Conservation (phyloP, 2,888 invertebrate genomes). For the Drosophila imparisetae region DNA sequence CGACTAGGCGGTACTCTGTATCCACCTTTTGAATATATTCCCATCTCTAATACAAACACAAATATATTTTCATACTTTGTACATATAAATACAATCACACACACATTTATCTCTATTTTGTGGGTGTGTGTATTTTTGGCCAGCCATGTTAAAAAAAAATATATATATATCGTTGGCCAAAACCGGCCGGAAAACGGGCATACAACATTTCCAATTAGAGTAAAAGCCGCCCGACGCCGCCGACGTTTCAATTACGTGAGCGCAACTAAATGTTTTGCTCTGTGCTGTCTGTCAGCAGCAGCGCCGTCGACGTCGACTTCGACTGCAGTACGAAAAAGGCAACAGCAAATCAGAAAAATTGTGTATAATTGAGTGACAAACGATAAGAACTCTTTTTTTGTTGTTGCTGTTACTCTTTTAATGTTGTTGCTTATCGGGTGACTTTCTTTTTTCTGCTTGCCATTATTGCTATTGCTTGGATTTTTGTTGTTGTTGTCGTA, state of each 20-base stretch:
- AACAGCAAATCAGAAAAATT: conserved; percentile 59
- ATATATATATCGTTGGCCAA: conserved; percentile 47
- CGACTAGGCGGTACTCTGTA: background rate
- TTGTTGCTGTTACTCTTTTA: conserved; percentile 9
- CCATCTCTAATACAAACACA: background rate
- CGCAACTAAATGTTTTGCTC: conserved; percentile 35
- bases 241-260: conserved; percentile 73
- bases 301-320: conserved; percentile 12
- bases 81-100: conserved; percentile 1
- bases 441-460: conserved; percentile 6
- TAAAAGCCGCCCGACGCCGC: conserved; percentile 51
- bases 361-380: conserved; percentile 70
- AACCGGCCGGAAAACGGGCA: conserved; percentile 76
- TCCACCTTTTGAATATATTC: background rate
- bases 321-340: conserved; percentile 48
- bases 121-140: conserved; percentile 64
- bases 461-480: conserved; percentile 32
- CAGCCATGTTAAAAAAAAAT: conserved; percentile 45
- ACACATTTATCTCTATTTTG: conserved; percentile 12
- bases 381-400: conserved; percentile 58
- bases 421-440: conserved; percentile 13
- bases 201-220: conserved; percentile 78
- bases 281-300: conserved; percentile 12
- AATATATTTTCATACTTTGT: background rate
- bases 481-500: conserved; percentile 13